These are phyloP conservation scores for Xenus cinereus DNA, from an alignment of 2,113 vertebrate genomes.

Conservation along the genomic window DNA sequence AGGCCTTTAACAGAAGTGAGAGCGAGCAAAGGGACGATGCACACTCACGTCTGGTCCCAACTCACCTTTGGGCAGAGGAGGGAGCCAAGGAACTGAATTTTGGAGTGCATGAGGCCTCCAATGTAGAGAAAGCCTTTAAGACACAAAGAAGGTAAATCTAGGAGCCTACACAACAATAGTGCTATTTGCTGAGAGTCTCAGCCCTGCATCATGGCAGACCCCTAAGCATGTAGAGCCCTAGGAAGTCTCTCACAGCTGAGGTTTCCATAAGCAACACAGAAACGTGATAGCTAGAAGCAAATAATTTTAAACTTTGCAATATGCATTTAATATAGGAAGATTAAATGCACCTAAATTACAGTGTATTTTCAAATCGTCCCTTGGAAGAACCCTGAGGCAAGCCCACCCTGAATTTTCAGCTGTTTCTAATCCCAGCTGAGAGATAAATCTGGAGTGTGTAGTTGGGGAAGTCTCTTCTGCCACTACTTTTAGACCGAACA, in stretches of 20 bases:
- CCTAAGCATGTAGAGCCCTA: not conserved
- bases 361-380: not conserved
- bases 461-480: conserved; percentile 25
- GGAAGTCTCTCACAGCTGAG: not conserved
- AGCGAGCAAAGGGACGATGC: rapidly evolving
- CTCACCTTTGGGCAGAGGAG: not conserved
- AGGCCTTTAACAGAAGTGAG: not conserved
- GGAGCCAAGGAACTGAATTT: not conserved
- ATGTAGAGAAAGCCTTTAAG: not conserved
- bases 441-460: conserved; percentile 12
- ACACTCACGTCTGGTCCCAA: rapidly evolving
- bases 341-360: conserved; percentile 55
- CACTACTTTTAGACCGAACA: not conserved
- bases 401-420: conserved; percentile 41
- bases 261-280: conserved; percentile 3
- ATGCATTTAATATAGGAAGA: conserved; percentile 32
- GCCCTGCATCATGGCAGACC: not conserved
- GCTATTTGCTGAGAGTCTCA: not conserved
- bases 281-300: not conserved
- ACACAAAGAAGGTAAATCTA: not conserved
- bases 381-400: conserved; percentile 49
- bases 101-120: not conserved
- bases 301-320: conserved; percentile 36
- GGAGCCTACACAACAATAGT: not conserved
- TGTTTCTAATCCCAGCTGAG: conserved; percentile 34